These are phyloP conservation scores for Mustela nigripes DNA, from an alignment of 2,113 vertebrate genomes.

Conservation along the genomic window DNA sequence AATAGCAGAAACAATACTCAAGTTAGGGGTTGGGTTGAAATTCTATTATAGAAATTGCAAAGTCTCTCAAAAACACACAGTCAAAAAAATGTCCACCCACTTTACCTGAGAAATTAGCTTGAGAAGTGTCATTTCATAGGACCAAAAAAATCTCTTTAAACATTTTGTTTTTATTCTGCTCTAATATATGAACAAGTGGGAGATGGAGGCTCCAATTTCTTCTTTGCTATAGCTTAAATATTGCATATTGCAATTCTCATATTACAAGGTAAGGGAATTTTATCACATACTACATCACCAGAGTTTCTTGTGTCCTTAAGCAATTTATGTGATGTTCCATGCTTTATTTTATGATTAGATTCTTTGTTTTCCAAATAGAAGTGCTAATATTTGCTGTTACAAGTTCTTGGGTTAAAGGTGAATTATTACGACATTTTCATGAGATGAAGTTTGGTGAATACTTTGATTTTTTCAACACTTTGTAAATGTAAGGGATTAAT, in stretches of 20 bases:
- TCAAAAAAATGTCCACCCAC: not conserved
- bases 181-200: not conserved
- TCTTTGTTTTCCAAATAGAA: constrained; percentile 40
- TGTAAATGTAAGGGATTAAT: constrained; percentile 37
- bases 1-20: constrained; percentile 26
- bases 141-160: not conserved
- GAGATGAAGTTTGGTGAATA: constrained; percentile 5
- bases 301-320: not conserved
- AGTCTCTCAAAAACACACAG: not conserved
- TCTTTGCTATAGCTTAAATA: not conserved
- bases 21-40: not conserved
- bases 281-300: not conserved
- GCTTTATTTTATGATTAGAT: constrained; percentile 37
- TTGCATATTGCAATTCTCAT: not conserved
- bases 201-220: not conserved
- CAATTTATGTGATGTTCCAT: not conserved
- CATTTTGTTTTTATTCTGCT: not conserved
- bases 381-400: constrained; percentile 21
- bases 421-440: constrained; percentile 50
- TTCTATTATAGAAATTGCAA: constrained; percentile 44
- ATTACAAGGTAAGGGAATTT: not conserved
- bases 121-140: not conserved
- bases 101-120: not conserved
- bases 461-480: constrained; percentile 57
- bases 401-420: not conserved